Evolutionary conservation across 2,113 vertebrate species (phyloP).

Genomic region (Petrocephalus zakoni): DNA sequence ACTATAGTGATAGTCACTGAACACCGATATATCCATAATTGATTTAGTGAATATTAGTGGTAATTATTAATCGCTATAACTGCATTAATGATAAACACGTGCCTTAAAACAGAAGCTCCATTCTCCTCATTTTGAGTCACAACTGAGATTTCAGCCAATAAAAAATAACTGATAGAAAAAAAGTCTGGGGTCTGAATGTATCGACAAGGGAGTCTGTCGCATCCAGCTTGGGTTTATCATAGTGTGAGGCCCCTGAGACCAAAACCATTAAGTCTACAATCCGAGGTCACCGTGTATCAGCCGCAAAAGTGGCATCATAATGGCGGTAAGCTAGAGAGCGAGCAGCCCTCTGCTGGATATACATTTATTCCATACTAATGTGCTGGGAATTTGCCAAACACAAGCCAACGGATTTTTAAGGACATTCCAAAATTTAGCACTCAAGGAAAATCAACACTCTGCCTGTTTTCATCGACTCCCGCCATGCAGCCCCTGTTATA

Average conservation of each 20-base stretch:
- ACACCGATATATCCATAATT: not conserved
- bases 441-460: conserved; percentile 19
- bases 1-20: not conserved
- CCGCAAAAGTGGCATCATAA: not conserved
- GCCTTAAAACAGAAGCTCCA: not conserved
- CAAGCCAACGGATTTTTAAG: conserved; percentile 15
- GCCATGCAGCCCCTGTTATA: not conserved
- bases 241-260: not conserved
- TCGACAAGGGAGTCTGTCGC: not conserved
- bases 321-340: not conserved
- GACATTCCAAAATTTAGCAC: not conserved
- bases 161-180: not conserved
- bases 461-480: not conserved
- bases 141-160: not conserved
- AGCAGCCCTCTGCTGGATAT: not conserved
- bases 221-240: not conserved
- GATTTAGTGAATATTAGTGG: not conserved
- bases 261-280: not conserved
- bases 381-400: not conserved
- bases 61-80: not conserved
- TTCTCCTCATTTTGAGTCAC: not conserved
- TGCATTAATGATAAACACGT: not conserved
- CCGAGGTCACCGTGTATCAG: not conserved
- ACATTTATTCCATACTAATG: conserved; percentile 1
- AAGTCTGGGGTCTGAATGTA: not conserved